These are phyloP conservation scores for Eledona agricola DNA, from an alignment of 2,888 invertebrate species.

Conservation along the genomic window DNA sequence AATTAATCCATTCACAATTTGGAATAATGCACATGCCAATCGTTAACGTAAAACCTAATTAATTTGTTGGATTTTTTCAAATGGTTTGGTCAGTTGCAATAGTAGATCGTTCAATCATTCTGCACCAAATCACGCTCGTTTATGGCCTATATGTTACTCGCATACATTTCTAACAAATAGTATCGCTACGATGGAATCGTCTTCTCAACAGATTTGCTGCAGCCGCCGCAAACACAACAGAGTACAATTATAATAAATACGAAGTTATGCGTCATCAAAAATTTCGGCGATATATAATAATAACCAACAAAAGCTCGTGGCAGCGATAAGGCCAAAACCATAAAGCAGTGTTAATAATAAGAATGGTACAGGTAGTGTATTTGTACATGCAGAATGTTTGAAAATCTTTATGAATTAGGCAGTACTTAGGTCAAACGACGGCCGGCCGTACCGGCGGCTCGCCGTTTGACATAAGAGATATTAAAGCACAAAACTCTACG, in stretches of 20 bases:
- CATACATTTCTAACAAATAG: conserved; percentile 14
- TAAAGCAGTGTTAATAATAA: conserved; percentile 57
- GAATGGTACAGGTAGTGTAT: conserved; percentile 48
- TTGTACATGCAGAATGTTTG: conserved; percentile 63
- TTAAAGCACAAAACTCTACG: conserved; percentile 47
- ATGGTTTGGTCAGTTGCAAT: conserved; percentile 26
- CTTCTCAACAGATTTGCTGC: no score
- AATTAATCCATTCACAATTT: conserved; percentile 44
- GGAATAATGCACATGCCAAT: conserved; percentile 56
- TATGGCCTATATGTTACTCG: conserved; percentile 16
- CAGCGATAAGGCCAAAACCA: conserved; percentile 57
- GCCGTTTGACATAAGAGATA: conserved; percentile 26
- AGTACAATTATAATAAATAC: no score
- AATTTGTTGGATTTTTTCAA: no score
- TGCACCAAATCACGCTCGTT: conserved; percentile 48
- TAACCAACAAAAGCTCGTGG: conserved; percentile 51
- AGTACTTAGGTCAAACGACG: conserved; percentile 33
- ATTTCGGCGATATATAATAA: conserved; percentile 43
- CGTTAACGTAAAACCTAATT: conserved; percentile 35
- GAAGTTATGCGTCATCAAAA: conserved; percentile 21
- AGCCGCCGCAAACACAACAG: conserved; percentile 14
- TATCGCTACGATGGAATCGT: no score
- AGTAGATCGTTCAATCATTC: conserved; percentile 59
- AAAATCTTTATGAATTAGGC: conserved; percentile 54
- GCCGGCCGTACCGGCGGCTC: conserved; percentile 1